Evolutionary conservation across 2,113 vertebrate species (phyloP), one percentile per base, ranked within the genome.

Genomic region (Fulica atra): DNA sequence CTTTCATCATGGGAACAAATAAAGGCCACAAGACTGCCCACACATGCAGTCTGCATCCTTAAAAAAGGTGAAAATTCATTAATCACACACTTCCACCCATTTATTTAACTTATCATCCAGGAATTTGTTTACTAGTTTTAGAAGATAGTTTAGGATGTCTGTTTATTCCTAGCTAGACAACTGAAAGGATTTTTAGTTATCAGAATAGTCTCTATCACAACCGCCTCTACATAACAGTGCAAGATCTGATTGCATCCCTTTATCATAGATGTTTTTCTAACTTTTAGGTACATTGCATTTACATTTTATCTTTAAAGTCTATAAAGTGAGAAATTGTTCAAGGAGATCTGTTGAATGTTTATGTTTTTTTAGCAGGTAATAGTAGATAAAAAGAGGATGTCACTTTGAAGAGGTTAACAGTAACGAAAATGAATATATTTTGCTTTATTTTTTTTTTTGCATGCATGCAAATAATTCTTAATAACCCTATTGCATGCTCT

Each of bases 381-480:
- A 84, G 54, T 44, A 89, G 33, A 51, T 53, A 88, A 76, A 73
- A 91, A 78, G 29, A 60, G 28, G 63, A 29, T 82, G 29, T 57
- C 48, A 73, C 38, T 92, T 86, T 57, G 70, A 96, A 92, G 95
- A 94, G 38, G 61, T 93, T 71, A 94, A 76, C 36, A 81, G 64
- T 53, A 81, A 46, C 44, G 19, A 95, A 88, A 92, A 85, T 42
- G 36, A 81, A 83, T 24, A 53, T 53, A 82, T 57, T 93, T 81
- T 95, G 9, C 7, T 17, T 90, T 44, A 8, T 78, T 84, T 84
- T 76, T 85, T 68, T 50, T 81, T 89, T 77, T 66, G 57, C 25
- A 50, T 17, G 9, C 68, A 89, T 91, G 56, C n/a, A 97, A 93
- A 90, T 96, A 97, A 97, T 95, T 96, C 57, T 93, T 95, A 93